These are phyloP conservation scores for Zygogramma bicolorata DNA, from an alignment of 2,888 invertebrate genomes.

Conservation along the genomic window DNA sequence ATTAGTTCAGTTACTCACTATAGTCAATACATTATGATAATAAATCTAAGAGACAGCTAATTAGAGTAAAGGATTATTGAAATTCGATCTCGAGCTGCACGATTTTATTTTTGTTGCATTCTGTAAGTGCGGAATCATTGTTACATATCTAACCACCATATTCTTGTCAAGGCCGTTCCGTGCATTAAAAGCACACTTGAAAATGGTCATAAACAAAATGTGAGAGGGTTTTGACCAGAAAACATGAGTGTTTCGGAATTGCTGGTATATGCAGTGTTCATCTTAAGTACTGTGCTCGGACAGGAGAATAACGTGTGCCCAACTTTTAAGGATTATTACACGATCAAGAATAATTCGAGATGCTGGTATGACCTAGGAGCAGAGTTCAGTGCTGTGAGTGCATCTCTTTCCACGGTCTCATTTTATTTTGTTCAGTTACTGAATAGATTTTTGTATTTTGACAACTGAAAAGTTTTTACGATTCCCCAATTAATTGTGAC, in stretches of 20 bases:
- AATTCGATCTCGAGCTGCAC: slow-evolving; percentile 5
- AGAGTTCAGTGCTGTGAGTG: slow-evolving; percentile 60
- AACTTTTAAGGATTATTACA: slow-evolving; percentile 61
- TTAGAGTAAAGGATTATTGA: too few species aligned
- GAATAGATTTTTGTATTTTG: too few species aligned
- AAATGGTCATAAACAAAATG: slow-evolving; percentile 39
- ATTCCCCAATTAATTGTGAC: too few species aligned
- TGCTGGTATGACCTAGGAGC: slow-evolving; percentile 63
- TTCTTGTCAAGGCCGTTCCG: slow-evolving; percentile 41
- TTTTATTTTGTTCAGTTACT: too few species aligned
- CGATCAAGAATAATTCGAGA: slow-evolving; percentile 59
- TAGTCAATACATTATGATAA: too few species aligned
- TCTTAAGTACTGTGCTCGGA: slow-evolving; percentile 26
- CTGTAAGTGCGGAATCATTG: slow-evolving; percentile 35
- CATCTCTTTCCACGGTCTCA: too few species aligned
- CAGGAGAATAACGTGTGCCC: slow-evolving; percentile 62
- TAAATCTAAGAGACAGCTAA: too few species aligned
- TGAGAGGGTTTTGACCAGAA: slow-evolving; percentile 20
- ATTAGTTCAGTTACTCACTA: too few species aligned
- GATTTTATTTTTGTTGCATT: slow-evolving; percentile 33
- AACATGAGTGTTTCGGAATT: slow-evolving; percentile 36
- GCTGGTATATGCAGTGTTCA: slow-evolving; percentile 14
- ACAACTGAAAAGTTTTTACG: too few species aligned
- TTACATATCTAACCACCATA: slow-evolving; percentile 31
- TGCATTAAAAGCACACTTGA: slow-evolving; percentile 41